These are phyloP conservation scores for Chrysolina oricalcia DNA, from an alignment of 2,888 invertebrate genomes.

Conservation along the genomic window DNA sequence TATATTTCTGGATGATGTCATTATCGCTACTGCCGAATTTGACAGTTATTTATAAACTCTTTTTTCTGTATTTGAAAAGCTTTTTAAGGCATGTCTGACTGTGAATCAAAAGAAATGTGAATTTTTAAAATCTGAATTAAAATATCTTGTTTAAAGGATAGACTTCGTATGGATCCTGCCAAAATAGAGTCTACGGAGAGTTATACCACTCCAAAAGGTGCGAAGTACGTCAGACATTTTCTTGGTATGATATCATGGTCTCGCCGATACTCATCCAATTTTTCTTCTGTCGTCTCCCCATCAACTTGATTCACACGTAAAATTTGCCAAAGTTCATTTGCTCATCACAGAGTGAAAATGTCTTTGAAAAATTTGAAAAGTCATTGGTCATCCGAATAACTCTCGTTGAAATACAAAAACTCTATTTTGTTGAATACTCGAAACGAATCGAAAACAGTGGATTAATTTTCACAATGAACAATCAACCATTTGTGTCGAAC, in stretches of 20 bases:
- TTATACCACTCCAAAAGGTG: background rate
- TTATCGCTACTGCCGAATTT: constrained; percentile 49
- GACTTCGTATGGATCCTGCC: constrained; percentile 41
- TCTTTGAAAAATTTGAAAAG: too few relatives aligned
- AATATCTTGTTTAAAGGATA: constrained; percentile 48
- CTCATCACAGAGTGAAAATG: too few relatives aligned
- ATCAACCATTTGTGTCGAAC: too few relatives aligned
- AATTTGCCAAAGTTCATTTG: background rate
- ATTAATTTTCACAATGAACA: too few relatives aligned
- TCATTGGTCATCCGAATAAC: too few relatives aligned
- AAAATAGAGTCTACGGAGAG: constrained; percentile 48
- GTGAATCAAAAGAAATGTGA: constrained; percentile 50
- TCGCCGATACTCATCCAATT: background rate
- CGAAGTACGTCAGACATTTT: background rate
- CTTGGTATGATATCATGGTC: constrained; percentile 8
- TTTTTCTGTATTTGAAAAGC: constrained; percentile 39
- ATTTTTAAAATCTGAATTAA: constrained; percentile 42
- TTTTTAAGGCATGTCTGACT: constrained; percentile 49
- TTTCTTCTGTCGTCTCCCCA: background rate
- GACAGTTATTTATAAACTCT: constrained; percentile 47
- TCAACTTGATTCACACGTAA: background rate
- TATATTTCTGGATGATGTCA: constrained; percentile 52
- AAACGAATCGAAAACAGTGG: too few relatives aligned
- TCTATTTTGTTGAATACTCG: too few relatives aligned
- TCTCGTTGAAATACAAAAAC: too few relatives aligned